Evolutionary conservation across 2,888 invertebrate genomes (phyloP), one percentile per base, ranked within the genome.

Genomic region (Entomobrya proxima): DNA sequence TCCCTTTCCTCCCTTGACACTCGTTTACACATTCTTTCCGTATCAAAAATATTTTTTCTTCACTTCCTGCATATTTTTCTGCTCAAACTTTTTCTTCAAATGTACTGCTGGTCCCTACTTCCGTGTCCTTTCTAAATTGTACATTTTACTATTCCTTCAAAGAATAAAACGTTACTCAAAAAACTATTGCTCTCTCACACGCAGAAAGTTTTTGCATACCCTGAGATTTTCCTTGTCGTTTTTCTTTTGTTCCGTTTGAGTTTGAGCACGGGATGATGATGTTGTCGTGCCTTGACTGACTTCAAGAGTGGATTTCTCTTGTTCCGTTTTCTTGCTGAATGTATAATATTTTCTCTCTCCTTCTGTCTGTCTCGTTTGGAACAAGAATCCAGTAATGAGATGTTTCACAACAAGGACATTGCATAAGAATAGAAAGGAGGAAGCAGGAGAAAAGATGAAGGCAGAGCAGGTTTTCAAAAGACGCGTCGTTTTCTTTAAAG

Each of bases 301-400:
- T 69, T 44, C 27, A n/a, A n/a, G 37, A 78, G 72, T 85, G 78
- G 58, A 52, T 72, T 47, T 50, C 37, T 80, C 64, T 32, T 21
- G 18, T 55, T 40, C 27, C 11, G n/a, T 7, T 18, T 69, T 69
- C 40, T 69, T 69, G 69, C 44, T 69, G 69, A 69, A 69, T 69
- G n/a, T 21, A 69, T 69, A 69, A 69, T 69, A 44, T 69, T 44
- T 64, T 35, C 61, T 35, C 30, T 47, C 61, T 37, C 35, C 58
- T 58, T 50, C 69, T 72, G 52, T 35, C 30, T 52, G 32, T 79
- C 37, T 52, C 30, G 21, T 52, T 35, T 35, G 18, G 61, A 69
- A 69, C 44, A 69, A 69, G 44, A 85, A 67, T 75, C 55, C 75
- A 7, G 79, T 85, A 85, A 85, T 85, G 79, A 85, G 85, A 79